Evolutionary conservation across 2,797 vertebrate genomes (phyloP).

Genomic region (Diceros bicornis): DNA sequence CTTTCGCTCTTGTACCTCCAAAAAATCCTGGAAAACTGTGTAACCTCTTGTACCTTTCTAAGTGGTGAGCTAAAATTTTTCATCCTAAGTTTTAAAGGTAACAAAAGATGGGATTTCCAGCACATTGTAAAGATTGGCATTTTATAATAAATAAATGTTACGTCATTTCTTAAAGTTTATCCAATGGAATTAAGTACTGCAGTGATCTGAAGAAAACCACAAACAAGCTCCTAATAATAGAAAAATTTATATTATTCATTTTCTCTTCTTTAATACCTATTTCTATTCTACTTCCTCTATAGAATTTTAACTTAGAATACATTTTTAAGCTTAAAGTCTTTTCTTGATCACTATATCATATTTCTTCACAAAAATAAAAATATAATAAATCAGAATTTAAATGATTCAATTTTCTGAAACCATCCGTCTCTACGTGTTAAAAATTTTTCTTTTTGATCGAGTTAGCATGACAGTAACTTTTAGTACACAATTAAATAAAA

Average conservation of each 20-base stretch:
- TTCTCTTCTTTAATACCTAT: neutral
- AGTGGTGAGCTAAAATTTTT: neutral
- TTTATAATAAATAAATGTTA: neutral
- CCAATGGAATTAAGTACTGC: neutral
- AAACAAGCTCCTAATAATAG: neutral
- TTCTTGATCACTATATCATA: neutral
- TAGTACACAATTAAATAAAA: neutral
- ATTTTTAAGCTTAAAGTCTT: slow-evolving; percentile 1
- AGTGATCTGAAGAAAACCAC: neutral
- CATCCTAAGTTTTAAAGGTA: neutral
- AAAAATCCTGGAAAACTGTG: neutral
- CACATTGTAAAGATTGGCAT: neutral
- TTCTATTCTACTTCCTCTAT: neutral
- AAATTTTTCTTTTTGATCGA: neutral
- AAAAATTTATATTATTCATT: neutral
- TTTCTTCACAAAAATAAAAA: slow-evolving; percentile 22
- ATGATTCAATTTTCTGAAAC: neutral
- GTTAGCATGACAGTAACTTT: neutral
- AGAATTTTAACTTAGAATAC: neutral
- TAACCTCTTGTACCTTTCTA: neutral
- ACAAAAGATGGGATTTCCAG: neutral
- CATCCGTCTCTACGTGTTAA: neutral
- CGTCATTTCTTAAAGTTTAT: neutral
- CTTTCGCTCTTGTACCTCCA: neutral
- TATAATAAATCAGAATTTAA: neutral